These are phyloP conservation scores for Drosophila erecta DNA, from an alignment of 1,140 invertebrate genomes.

Conservation along the genomic window DNA sequence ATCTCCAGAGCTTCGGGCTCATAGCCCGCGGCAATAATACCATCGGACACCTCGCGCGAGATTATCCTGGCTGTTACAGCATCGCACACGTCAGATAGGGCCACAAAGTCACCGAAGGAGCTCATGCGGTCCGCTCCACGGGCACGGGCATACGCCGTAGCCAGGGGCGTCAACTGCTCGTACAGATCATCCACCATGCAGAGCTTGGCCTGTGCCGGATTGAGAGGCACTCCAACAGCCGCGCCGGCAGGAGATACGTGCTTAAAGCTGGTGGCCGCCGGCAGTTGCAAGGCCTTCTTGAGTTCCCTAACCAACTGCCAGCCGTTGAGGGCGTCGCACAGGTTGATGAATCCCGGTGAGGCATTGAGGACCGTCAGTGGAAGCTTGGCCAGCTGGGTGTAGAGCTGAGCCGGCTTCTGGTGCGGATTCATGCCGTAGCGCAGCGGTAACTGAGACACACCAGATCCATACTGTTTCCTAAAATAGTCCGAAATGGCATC, in stretches of 20 bases:
- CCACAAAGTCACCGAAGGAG: constrained; percentile 99
- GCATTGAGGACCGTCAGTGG: constrained; percentile 97
- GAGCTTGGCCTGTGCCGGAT: constrained; percentile 90
- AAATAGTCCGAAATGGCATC: constrained; percentile 98
- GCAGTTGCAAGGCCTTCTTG: constrained; percentile 90
- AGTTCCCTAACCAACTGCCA: constrained; percentile 98
- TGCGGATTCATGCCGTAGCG: constrained; percentile 99
- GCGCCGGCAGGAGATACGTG: constrained; percentile 98
- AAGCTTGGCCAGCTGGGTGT: constrained; percentile 91
- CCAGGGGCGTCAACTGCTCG: constrained; percentile 92
- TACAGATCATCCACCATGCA: constrained; percentile 97
- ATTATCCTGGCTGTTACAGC: constrained; percentile 91
- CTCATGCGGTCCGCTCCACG: constrained; percentile 99
- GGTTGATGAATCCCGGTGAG: constrained; percentile 96
- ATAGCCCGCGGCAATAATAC: constrained; percentile 97
- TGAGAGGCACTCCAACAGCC: constrained; percentile 93
- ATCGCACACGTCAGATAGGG: constrained; percentile 97
- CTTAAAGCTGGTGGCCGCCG: constrained; percentile 98
- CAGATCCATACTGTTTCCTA: constrained; percentile 93
- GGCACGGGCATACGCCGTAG: constrained; percentile 97
- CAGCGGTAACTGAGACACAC: constrained; percentile 92
- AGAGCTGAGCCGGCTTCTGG: constrained; percentile 97
- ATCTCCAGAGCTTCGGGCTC: constrained; percentile 92
- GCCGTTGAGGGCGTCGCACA: constrained; percentile 98
- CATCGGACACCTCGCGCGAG: constrained; percentile 96